Base-by-base conservation (phyloP, 2,888 invertebrate genomes). In the Ochropleura leucogaster region DNA sequence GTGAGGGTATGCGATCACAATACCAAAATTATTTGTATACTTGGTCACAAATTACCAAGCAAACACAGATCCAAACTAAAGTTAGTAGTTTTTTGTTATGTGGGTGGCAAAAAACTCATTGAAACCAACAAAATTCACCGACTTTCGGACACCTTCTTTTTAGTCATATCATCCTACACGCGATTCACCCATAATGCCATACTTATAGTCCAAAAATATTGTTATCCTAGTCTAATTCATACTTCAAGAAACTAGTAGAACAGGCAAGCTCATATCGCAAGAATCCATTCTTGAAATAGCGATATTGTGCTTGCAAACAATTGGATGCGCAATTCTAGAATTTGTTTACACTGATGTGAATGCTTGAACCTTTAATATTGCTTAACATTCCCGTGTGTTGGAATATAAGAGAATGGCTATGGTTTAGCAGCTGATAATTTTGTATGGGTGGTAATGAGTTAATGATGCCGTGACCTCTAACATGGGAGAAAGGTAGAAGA, bases 241-340 rank as follows among this genome's bases (percentile, higher is more conserved):
- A 81, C 82, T 71, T 51, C 30, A 67, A 60, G 5, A 62, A 30
- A 0, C 42, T 65, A n/a, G 20, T 30, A n/a, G 40, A 72, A 69
- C 59, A 68, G 68, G 46, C 65, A 68, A 71, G 46, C 65, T 82
- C 72, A 84, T 84, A 78, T 69, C 64, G 47, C 72, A 72, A 71
- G 64, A 82, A 72, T 86, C 44, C 63, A 72, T 83, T 84, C 74
- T 76, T 47, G 14, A 20, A 71, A 64, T n/a, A 74, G 62, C 62
- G 55, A 62, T 76, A 67, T 72, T 71, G 68, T 73, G 44, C 55
- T 60, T 42, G 63, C 53, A 77, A 84, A 82, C 76, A 83, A 77
- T 74, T 82, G 85, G 68, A 85, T 59, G 77, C 70, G 44, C 60
- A 40, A 3, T 57, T 72, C 20, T 55, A 10, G 44, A 18, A 53